A percentile compares a stretch with the other conserved stretches of the same genome.
phyloP scores from a whole-genome alignment of 2,888 invertebrate species.

The Crioceris asparagi region DNA sequence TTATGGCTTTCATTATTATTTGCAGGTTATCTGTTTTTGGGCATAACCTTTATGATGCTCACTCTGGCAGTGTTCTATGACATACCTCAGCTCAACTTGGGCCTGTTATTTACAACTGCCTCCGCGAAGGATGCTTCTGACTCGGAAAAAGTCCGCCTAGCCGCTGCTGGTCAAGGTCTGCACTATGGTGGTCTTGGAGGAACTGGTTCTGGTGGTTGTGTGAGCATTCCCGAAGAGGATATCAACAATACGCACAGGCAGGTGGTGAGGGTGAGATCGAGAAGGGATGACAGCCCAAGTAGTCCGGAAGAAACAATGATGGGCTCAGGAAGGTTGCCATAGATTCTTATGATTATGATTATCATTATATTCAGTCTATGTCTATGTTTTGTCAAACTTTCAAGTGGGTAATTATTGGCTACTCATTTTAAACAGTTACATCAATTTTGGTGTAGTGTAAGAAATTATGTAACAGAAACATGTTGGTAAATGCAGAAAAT shows the following conservation, averaged over 20 bases:
- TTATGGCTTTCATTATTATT: no score
- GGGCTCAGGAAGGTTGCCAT: no score
- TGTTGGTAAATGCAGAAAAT: no score
- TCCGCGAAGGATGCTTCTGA: slow-evolving; percentile 9
- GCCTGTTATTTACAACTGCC: slow-evolving; percentile 55
- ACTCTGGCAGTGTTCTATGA: slow-evolving; percentile 77
- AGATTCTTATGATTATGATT: background rate
- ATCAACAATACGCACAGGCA: slow-evolving; percentile 38
- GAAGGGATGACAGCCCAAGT: slow-evolving; percentile 56
- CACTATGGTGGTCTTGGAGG: slow-evolving; percentile 38
- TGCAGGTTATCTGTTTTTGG: slow-evolving; percentile 69
- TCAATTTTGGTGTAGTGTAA: no score
- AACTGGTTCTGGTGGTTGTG: slow-evolving; percentile 35
- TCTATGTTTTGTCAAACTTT: no score
- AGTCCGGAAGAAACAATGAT: slow-evolving; percentile 61
- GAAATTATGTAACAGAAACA: no score
- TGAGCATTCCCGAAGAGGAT: slow-evolving; percentile 39
- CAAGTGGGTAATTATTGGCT: no score
- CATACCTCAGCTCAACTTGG: slow-evolving; percentile 78
- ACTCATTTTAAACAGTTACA: no score
- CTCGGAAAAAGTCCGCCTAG: slow-evolving; percentile 57
- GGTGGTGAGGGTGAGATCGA: slow-evolving; percentile 51
- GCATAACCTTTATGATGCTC: slow-evolving; percentile 76
- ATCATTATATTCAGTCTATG: no score
- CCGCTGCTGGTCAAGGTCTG: slow-evolving; percentile 42